Conservation (phyloP, 1,140 invertebrate species). For the Ceratosolen fusciceps region DNA sequence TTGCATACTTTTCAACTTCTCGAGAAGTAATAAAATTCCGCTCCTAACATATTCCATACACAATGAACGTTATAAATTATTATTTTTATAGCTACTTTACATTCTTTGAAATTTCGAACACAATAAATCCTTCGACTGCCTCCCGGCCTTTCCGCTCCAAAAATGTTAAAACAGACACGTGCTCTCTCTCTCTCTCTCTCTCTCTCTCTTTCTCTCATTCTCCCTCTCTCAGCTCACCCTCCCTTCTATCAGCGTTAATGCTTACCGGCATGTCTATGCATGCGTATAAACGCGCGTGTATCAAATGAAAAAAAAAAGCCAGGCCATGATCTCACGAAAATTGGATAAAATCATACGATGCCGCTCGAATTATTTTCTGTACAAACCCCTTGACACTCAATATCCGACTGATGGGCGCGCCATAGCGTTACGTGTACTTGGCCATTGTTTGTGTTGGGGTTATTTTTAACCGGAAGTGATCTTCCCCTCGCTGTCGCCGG, state of each 20-base stretch:
- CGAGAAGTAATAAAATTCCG: background rate
- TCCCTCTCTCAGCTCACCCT: background rate
- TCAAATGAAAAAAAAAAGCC: background rate
- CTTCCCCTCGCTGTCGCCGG: constrained; percentile 22
- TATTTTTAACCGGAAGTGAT: constrained; percentile 33
- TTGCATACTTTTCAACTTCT: background rate
- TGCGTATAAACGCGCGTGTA: background rate
- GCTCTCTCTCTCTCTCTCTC: constrained; percentile 18
- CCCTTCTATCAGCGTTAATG: background rate
- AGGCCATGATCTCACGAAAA: background rate
- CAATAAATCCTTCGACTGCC: constrained; percentile 21
- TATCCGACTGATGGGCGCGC: background rate
- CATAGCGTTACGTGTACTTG: background rate
- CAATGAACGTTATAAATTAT: background rate
- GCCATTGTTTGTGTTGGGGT: background rate
- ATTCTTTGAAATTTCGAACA: constrained; percentile 26
- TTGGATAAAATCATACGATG: background rate
- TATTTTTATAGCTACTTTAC: constrained; percentile 12
- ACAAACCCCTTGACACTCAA: background rate
- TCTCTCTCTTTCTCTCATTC: constrained; percentile 12
- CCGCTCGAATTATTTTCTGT: background rate
- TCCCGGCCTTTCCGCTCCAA: constrained; percentile 23
- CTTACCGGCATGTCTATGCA: constrained; percentile 2
- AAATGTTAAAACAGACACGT: constrained; percentile 12
- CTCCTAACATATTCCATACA: background rate